These are phyloP conservation scores for Aeoliscus strigatus DNA, from an alignment of 2,797 vertebrate species.

Conservation along the genomic window DNA sequence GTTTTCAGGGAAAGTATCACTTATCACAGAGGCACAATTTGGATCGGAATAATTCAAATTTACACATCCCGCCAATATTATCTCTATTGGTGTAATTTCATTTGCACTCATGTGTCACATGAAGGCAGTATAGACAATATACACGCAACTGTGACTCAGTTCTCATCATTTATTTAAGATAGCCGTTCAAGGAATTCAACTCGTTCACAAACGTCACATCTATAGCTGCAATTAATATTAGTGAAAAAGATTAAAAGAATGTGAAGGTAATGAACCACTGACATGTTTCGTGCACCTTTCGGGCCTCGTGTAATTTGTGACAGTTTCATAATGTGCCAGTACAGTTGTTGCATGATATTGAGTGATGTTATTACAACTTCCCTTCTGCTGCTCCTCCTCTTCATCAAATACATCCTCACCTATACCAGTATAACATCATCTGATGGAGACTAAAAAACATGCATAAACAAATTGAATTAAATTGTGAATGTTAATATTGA, in stretches of 20 bases:
- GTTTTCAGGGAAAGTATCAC: no score
- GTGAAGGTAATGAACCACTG: neutral
- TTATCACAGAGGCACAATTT: no score
- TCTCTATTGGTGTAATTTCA: no score
- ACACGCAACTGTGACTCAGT: no score
- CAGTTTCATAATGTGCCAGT: constrained; percentile 31
- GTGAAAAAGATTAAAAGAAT: neutral
- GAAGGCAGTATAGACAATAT: no score
- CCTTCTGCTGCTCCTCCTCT: constrained; percentile 4
- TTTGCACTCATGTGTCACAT: no score
- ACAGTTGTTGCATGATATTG: constrained; percentile 12
- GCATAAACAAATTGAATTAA: neutral
- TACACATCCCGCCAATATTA: no score
- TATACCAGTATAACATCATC: constrained; percentile 2
- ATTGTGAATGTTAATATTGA: constrained; percentile 24
- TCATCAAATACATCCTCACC: constrained; percentile 25
- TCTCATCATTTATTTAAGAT: no score
- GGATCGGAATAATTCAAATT: no score
- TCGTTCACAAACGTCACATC: no score
- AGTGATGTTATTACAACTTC: constrained; percentile 19
- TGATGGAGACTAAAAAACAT: no score
- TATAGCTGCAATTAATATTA: neutral
- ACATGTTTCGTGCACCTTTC: constrained; percentile 11
- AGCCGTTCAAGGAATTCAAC: no score
- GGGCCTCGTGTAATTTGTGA: constrained; percentile 38